Conservation (phyloP, 2,888 invertebrate species). For the Brachypterus glaber region DNA sequence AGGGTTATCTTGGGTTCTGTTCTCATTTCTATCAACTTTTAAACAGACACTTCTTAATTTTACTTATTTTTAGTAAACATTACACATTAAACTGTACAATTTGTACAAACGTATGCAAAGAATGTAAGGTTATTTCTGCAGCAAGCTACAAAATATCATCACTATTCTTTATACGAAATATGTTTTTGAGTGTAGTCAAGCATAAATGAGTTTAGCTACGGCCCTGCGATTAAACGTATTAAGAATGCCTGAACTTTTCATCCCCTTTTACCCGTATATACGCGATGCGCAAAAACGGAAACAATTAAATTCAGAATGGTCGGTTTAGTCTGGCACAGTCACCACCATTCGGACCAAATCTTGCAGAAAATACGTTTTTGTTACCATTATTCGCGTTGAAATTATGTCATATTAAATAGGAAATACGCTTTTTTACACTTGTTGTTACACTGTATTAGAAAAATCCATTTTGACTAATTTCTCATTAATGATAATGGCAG, state of each 20-base stretch:
- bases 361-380: slow-evolving; percentile 43
- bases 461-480: slow-evolving; percentile 5
- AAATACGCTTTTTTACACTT: slow-evolving; percentile 32
- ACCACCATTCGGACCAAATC: slow-evolving; percentile 40
- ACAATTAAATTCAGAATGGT: slow-evolving; percentile 45
- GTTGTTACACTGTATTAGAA: slow-evolving; percentile 16
- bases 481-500: too few relatives aligned
- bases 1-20: too few relatives aligned
- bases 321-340: slow-evolving; percentile 40
- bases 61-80: too few relatives aligned
- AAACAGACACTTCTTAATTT: too few relatives aligned
- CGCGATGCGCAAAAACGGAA: slow-evolving; percentile 42
- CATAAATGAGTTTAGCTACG: too few relatives aligned
- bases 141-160: too few relatives aligned
- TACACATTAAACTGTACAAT: too few relatives aligned
- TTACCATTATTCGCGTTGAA: slow-evolving; percentile 37
- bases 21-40: too few relatives aligned
- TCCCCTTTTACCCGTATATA: slow-evolving; percentile 31
- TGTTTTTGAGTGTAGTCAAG: too few relatives aligned
- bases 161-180: too few relatives aligned
- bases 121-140: too few relatives aligned
- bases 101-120: too few relatives aligned
- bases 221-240: slow-evolving; percentile 25
- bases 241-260: slow-evolving; percentile 32
- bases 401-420: slow-evolving; percentile 40